phyloP scores from a whole-genome alignment of 1,140 invertebrate genomes.

The Drosophila pandora region DNA sequence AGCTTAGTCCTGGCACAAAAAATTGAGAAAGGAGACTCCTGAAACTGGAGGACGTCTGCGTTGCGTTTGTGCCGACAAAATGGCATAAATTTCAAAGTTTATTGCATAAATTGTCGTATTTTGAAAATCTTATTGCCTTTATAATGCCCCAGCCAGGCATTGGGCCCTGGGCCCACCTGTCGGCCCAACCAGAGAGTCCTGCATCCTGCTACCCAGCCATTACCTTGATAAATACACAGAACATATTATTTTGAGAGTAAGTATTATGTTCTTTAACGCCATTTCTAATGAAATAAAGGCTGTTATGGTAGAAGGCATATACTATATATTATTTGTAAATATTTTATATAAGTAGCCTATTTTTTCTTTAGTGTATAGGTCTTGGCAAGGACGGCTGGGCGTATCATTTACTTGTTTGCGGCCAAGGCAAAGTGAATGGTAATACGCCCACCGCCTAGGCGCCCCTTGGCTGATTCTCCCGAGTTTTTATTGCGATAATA shows the following conservation, averaged over 20 bases:
- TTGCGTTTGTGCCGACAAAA: slow-evolving; percentile 54
- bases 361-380: slow-evolving; percentile 1
- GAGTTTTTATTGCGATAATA: slow-evolving; percentile 80
- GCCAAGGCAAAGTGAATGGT: slow-evolving; percentile 34
- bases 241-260: neutral
- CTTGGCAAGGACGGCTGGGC: slow-evolving; percentile 31
- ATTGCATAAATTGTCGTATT: slow-evolving; percentile 83
- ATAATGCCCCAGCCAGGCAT: slow-evolving; percentile 63
- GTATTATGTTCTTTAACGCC: neutral
- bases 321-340: too few relatives aligned
- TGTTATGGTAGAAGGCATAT: too few relatives aligned
- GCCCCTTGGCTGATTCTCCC: slow-evolving; percentile 41
- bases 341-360: neutral
- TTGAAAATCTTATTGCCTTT: slow-evolving; percentile 83
- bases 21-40: slow-evolving; percentile 3
- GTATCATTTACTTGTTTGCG: slow-evolving; percentile 77
- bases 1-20: slow-evolving; percentile 25
- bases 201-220: slow-evolving; percentile 10
- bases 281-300: neutral
- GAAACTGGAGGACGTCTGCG: slow-evolving; percentile 24
- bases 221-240: neutral
- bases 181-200: slow-evolving; percentile 8
- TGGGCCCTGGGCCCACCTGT: slow-evolving; percentile 45
- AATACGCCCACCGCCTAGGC: slow-evolving; percentile 28
- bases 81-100: slow-evolving; percentile 81